These are phyloP conservation scores for Phaenicophaeus curvirostris DNA, from an alignment of 2,797 vertebrate genomes.

Conservation along the genomic window DNA sequence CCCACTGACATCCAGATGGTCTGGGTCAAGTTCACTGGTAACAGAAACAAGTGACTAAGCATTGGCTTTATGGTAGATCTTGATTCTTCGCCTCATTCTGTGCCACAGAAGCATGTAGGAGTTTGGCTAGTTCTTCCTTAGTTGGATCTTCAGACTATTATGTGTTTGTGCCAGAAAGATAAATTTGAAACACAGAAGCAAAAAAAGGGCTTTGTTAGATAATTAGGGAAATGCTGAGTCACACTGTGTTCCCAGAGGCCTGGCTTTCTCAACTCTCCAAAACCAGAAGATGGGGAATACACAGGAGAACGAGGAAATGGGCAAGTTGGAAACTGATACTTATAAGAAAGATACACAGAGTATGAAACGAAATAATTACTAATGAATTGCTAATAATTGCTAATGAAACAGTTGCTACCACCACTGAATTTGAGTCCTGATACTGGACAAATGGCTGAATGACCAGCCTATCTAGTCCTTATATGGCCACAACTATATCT, in stretches of 20 bases:
- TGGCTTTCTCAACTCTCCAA: background rate
- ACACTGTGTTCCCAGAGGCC: background rate
- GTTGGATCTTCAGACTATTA: background rate
- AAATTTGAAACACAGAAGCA: background rate
- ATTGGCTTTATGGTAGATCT: background rate
- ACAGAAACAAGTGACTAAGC: background rate
- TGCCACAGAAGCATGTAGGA: background rate
- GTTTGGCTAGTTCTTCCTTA: background rate
- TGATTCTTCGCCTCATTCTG: background rate
- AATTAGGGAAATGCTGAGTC: background rate
- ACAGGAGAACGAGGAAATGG: background rate
- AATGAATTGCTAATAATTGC: too few species aligned
- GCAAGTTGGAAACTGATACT: background rate
- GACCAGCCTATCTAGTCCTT: background rate
- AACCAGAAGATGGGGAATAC: background rate
- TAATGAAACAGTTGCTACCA: background rate
- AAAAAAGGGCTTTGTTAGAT: background rate
- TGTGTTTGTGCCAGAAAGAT: background rate
- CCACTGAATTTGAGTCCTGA: background rate
- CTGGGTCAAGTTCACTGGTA: background rate
- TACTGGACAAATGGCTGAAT: background rate
- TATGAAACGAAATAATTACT: background rate
- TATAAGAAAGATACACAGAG: background rate
- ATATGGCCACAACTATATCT: background rate
- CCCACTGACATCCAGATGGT: background rate